Percentiles rank a stretch among this genome's conserved stretches.
phyloP scores from a whole-genome alignment of 2,797 vertebrate species.

The Protonibea diacanthus region DNA sequence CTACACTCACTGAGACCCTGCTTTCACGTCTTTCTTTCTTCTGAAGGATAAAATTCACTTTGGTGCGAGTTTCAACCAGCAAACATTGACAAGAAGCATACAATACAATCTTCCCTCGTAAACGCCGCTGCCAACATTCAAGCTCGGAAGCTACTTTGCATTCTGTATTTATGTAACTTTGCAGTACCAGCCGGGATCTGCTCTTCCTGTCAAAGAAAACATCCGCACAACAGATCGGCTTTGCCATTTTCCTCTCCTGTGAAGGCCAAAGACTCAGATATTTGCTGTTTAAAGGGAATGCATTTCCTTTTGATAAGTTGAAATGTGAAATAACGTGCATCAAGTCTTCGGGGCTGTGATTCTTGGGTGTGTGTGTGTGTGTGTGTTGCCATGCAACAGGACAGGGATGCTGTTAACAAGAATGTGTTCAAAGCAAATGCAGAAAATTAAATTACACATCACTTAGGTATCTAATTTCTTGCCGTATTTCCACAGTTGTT shows the following conservation, averaged over 20 bases:
- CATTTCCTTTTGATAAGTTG: slow-evolving; percentile 36
- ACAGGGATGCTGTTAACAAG: not conserved
- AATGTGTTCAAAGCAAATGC: not conserved
- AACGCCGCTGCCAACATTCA: slow-evolving; percentile 45
- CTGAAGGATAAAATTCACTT: slow-evolving; percentile 36
- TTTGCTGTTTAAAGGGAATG: slow-evolving; percentile 41
- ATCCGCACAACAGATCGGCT: slow-evolving; percentile 26
- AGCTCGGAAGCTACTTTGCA: slow-evolving; percentile 57
- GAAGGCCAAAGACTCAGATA: slow-evolving; percentile 12
- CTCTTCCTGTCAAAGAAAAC: slow-evolving; percentile 51
- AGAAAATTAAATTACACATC: not conserved
- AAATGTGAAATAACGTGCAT: slow-evolving; percentile 4
- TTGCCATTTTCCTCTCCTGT: slow-evolving; percentile 26
- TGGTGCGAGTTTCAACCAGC: slow-evolving; percentile 36
- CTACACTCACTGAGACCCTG: slow-evolving; percentile 31
- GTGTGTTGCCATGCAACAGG: slow-evolving; percentile 3
- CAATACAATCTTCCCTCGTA: slow-evolving; percentile 33
- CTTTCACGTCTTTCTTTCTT: slow-evolving; percentile 18
- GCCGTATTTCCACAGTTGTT: not conserved
- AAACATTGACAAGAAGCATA: slow-evolving; percentile 23
- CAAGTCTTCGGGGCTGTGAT: not conserved
- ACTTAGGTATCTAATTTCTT: slow-evolving; percentile 8
- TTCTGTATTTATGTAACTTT: slow-evolving; percentile 58
- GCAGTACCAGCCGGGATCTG: slow-evolving; percentile 36
- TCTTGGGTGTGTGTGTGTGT: not conserved